Evolutionary conservation across 2,888 invertebrate genomes (phyloP).

Genomic region (Hydrotaea cyrtoneurina): DNA sequence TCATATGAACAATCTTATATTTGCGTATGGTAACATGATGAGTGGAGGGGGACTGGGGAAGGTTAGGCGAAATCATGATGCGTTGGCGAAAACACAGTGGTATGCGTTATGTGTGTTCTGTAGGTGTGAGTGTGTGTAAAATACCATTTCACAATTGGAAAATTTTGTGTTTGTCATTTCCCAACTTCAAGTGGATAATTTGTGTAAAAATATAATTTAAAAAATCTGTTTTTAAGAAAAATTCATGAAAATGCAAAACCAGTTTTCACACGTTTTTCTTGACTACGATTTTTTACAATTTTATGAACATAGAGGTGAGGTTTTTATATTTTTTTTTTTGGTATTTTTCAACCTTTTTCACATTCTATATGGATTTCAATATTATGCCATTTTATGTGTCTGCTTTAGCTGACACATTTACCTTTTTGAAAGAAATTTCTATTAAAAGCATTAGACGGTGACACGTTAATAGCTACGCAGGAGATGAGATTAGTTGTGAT

Average conservation of each 20-base stretch:
- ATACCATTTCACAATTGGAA: background rate
- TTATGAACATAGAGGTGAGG: too few species aligned
- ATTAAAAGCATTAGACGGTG: conserved; percentile 44
- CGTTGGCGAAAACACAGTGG: conserved; percentile 9
- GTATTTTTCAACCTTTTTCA: background rate
- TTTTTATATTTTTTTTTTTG: background rate
- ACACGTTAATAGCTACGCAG: conserved; percentile 43
- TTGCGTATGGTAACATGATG: background rate
- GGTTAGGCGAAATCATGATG: background rate
- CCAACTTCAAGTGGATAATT: background rate
- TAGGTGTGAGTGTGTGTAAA: background rate
- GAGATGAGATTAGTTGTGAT: background rate
- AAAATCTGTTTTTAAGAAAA: too few species aligned
- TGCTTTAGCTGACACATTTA: background rate
- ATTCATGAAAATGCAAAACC: too few species aligned
- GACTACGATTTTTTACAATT: too few species aligned
- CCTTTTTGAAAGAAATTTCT: background rate
- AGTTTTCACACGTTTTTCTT: too few species aligned
- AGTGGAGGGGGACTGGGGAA: too few species aligned
- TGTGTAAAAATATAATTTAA: background rate
- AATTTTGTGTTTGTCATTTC: background rate
- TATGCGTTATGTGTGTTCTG: too few species aligned
- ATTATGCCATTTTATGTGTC: too few species aligned
- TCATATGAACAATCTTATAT: conserved; percentile 4
- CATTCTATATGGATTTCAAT: too few species aligned